Evolutionary conservation across 1,140 invertebrate genomes (phyloP), one percentile per base, ranked within the genome.

Genomic region (Radopholus similis): DNA sequence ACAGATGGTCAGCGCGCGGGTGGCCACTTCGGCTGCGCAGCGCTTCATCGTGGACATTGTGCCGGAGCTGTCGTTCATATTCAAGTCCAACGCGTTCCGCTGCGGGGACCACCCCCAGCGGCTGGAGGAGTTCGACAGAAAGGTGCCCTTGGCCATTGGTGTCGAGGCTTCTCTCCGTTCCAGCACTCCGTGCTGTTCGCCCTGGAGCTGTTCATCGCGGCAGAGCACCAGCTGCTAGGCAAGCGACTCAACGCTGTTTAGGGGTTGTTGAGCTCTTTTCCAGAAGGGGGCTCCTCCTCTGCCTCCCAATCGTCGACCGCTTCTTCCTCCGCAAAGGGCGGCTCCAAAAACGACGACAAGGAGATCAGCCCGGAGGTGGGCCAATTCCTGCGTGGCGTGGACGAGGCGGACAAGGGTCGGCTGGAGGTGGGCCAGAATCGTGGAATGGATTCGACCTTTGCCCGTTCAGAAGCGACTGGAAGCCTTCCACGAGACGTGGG

Each of bases 381-480:
- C 30, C 23, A 42, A 18, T 80, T 78, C 56, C 37, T 80, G 4
- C 47, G 68, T 44, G 73, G 72, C 21, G 56, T 77, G 42, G 76
- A 78, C 37, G 76, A 80, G 63, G 77, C 76, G 15, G 76, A 78
- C 30, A 78, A 78, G 49, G 76, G 76, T 9, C 58, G 77, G 51
- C 37, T 78, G 47, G 76, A 78, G 59, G 74, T 76, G 6, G 49
- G 15, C 11, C 21, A 49, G 13, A 56, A 21, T 6, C 11, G 9
- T 68, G 11, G 18, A 64, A 49, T 53, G 40, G 23, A 66, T 23
- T 8, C 37, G 34, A n/a, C 28, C 15, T 21, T 13, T 40, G 30
- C 37, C 8, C 66, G 28, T 66, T 62, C 37, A 76, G 76, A 75
- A 73, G 70, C 60, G 76, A 23, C 49, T 78, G 23, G 76, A 78